These are phyloP conservation scores for Platycnemis pennipes DNA, from an alignment of 2,888 invertebrate species.

Conservation along the genomic window DNA sequence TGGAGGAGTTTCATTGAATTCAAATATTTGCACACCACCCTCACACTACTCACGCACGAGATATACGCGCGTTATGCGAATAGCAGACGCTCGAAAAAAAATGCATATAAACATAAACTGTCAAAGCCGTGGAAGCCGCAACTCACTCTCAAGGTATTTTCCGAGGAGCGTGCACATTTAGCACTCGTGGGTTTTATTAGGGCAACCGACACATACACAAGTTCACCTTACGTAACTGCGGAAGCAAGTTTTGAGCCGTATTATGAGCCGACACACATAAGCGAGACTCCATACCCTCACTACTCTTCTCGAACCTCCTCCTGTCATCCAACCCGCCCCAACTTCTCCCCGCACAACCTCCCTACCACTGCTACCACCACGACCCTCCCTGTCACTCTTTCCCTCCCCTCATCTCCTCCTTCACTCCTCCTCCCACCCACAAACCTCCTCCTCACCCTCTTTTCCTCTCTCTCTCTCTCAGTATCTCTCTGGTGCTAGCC, in stretches of 20 bases:
- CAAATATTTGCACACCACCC: background rate
- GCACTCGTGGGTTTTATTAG: slow-evolving; percentile 34
- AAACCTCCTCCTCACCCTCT: background rate
- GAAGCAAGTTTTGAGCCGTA: slow-evolving; percentile 59
- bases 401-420: background rate
- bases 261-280: slow-evolving; percentile 64
- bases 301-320: background rate
- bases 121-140: background rate
- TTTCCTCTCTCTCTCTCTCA: background rate
- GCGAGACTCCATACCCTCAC: background rate
- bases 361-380: background rate
- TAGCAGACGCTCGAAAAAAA: background rate
- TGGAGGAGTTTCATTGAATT: background rate
- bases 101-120: background rate
- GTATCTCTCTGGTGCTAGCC: slow-evolving; percentile 31
- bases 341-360: background rate
- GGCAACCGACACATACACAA: slow-evolving; percentile 30
- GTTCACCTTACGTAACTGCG: slow-evolving; percentile 66
- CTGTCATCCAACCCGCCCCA: background rate
- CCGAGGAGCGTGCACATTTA: background rate
- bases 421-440: no score
- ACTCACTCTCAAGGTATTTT: background rate
- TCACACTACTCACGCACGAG: background rate
- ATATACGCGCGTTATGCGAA: background rate
- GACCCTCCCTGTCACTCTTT: background rate